A percentile compares a stretch with the other conserved stretches of the same genome.
Conservation (phyloP, 2,888 invertebrate species). For the Bugulina stolonifera region DNA sequence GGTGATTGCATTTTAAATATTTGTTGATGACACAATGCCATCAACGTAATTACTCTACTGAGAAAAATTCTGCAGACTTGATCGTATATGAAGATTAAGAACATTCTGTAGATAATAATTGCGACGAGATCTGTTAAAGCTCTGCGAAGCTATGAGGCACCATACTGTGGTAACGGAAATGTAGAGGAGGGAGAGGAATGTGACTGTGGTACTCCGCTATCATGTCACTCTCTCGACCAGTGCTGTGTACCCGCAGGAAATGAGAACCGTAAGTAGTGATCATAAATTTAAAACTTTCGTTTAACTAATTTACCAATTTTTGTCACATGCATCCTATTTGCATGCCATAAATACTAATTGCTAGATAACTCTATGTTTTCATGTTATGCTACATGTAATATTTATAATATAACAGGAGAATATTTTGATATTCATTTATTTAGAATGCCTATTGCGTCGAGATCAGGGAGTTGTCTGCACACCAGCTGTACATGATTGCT, state of each 20-base stretch:
- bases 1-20: too few relatives aligned
- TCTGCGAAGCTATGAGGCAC: neutral
- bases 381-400: neutral
- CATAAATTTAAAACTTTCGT: too few relatives aligned
- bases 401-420: too few relatives aligned
- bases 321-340: too few relatives aligned
- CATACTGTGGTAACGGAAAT: slow-evolving; percentile 21
- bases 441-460: neutral
- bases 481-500: slow-evolving; percentile 6
- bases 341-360: too few relatives aligned
- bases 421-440: slow-evolving; percentile 1
- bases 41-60: too few relatives aligned
- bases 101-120: slow-evolving; percentile 5
- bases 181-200: slow-evolving; percentile 27
- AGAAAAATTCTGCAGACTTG: too few relatives aligned
- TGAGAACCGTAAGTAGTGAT: slow-evolving; percentile 3
- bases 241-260: slow-evolving; percentile 15
- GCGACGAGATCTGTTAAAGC: neutral
- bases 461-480: neutral
- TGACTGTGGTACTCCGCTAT: slow-evolving; percentile 21
- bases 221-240: slow-evolving; percentile 1
- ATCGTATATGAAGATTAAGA: too few relatives aligned
- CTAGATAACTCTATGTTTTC: too few relatives aligned
- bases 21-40: too few relatives aligned
- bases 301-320: too few relatives aligned